A percentile compares a stretch with the other conserved stretches of the same genome.
Evolutionary conservation across 2,113 vertebrate species (phyloP).

Genomic region (Peromyscus maniculatus): DNA sequence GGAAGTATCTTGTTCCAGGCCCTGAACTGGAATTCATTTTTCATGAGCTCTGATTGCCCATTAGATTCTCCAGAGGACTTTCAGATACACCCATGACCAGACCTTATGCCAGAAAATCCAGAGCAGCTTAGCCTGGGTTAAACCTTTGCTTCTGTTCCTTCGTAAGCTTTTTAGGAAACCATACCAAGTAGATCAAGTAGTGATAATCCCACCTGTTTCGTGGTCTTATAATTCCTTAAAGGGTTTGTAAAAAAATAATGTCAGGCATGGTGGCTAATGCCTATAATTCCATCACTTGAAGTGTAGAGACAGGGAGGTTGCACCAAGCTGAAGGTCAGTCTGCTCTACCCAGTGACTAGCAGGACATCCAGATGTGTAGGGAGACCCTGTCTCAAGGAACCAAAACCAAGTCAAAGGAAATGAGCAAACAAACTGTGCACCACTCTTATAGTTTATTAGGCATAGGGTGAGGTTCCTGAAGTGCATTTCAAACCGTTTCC

Average conservation of each 20-base stretch:
- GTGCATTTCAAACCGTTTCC: not conserved
- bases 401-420: not conserved
- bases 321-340: not conserved
- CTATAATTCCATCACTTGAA: not conserved
- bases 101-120: not conserved
- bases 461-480: not conserved
- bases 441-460: not conserved
- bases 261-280: not conserved
- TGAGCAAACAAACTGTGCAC: not conserved
- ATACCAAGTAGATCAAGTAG: not conserved
- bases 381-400: not conserved
- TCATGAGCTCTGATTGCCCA: not conserved
- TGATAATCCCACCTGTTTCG: not conserved
- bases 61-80: not conserved
- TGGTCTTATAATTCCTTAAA: not conserved
- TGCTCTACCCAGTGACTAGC: not conserved
- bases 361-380: not conserved
- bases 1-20: not conserved
- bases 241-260: not conserved
- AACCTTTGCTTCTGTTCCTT: not conserved
- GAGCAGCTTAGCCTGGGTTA: not conserved
- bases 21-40: not conserved
- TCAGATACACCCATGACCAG: not conserved
- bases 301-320: not conserved
- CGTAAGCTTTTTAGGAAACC: not conserved